Percentiles rank a stretch among this genome's conserved stretches.
Conservation (phyloP, 2,797 vertebrate species). For the Enteromius anoplus region DNA sequence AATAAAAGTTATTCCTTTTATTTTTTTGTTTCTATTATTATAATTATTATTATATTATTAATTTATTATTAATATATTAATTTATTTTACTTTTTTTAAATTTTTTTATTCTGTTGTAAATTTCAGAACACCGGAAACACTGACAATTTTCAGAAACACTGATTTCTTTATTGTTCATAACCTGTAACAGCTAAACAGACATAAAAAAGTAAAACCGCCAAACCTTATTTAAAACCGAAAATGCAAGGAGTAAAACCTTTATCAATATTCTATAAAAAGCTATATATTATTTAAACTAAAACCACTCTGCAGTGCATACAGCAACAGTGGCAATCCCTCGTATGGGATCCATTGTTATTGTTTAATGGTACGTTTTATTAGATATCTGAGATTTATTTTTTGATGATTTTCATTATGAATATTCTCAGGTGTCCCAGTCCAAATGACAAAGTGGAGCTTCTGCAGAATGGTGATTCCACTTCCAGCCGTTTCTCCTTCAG, state of each 20-base stretch:
- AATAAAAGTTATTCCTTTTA: background rate
- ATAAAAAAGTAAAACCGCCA: background rate
- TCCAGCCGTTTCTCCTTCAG: slow-evolving; percentile 43
- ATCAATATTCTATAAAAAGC: background rate
- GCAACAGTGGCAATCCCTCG: background rate
- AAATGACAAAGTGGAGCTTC: slow-evolving; percentile 29
- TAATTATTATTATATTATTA: no score
- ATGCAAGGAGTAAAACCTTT: background rate
- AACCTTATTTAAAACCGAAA: background rate
- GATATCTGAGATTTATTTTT: background rate
- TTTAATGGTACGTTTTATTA: background rate
- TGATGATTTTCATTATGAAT: background rate
- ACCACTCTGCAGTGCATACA: no score
- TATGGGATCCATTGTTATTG: background rate
- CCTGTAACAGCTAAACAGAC: background rate
- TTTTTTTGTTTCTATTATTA: no score
- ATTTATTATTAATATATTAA: no score
- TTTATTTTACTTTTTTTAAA: no score
- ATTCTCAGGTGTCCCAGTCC: slow-evolving; percentile 41
- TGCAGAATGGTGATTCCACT: slow-evolving; percentile 44
- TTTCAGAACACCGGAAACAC: background rate
- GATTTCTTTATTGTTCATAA: background rate
- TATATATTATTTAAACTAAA: background rate
- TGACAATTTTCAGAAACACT: background rate
- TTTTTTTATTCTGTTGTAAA: background rate